Evolutionary conservation across 2,113 vertebrate genomes (phyloP).

Genomic region (Osmerus mordax): DNA sequence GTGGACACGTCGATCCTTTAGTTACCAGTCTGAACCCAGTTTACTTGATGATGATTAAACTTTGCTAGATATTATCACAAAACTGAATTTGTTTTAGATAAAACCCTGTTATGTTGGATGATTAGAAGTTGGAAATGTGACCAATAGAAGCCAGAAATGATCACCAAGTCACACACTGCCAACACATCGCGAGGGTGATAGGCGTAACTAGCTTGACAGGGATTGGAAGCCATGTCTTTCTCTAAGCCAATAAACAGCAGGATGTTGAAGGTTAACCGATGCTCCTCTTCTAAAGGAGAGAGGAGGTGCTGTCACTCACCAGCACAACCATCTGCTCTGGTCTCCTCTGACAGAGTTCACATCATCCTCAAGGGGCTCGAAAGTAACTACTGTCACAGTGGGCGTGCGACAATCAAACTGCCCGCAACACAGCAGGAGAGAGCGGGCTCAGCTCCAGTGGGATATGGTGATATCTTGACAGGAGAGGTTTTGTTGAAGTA

Average conservation of each 20-base stretch:
- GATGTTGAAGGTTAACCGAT: slow-evolving; percentile 30
- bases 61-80: neutral
- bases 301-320: neutral
- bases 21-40: too few species aligned
- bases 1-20: too few species aligned
- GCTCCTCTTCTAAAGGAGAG: slow-evolving; percentile 9
- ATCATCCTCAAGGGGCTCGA: too few species aligned
- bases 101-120: too few species aligned
- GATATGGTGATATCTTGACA: slow-evolving; percentile 27
- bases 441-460: slow-evolving; percentile 24
- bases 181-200: too few species aligned
- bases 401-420: slow-evolving; percentile 1
- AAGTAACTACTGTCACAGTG: slow-evolving; percentile 1
- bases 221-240: neutral
- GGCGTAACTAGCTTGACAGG: neutral
- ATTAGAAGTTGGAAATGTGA: too few species aligned
- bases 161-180: too few species aligned
- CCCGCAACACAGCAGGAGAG: slow-evolving; percentile 37
- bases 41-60: neutral
- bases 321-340: neutral
- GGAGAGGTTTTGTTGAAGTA: neutral
- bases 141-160: too few species aligned
- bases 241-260: slow-evolving; percentile 6
- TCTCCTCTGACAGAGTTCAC: neutral
- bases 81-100: neutral